Evolutionary conservation across 37 sponge, comb jelly and placozoan genomes (phyloP).

Genomic region (Oopsacas minuta): DNA sequence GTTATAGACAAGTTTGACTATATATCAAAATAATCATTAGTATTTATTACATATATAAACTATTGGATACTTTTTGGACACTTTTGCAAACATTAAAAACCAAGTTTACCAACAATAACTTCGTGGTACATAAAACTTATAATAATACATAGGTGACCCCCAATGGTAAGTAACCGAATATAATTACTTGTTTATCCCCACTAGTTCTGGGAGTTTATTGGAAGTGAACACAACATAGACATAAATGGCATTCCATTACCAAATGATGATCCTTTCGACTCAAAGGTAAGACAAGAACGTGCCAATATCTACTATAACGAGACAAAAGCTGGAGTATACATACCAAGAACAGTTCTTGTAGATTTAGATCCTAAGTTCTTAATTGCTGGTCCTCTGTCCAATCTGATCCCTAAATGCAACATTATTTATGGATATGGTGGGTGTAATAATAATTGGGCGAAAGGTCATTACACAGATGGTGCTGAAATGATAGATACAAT

Average conservation of each 20-base stretch:
- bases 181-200: background rate
- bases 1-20: too few relatives aligned
- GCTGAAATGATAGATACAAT: slow-evolving; percentile 92
- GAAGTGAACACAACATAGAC: slow-evolving; percentile 93
- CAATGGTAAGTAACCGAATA: background rate
- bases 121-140: too few relatives aligned
- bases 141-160: too few relatives aligned
- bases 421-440: slow-evolving; percentile 93
- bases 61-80: too few relatives aligned
- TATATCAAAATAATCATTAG: too few relatives aligned
- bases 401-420: slow-evolving; percentile 93
- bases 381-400: slow-evolving; percentile 89
- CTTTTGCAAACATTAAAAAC: too few relatives aligned
- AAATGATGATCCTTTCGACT: slow-evolving; percentile 73
- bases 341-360: slow-evolving; percentile 60
- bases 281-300: slow-evolving; percentile 88
- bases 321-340: slow-evolving; percentile 56
- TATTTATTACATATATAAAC: too few relatives aligned
- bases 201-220: slow-evolving; percentile 74
- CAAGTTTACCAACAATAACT: too few relatives aligned
- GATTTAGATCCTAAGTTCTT: slow-evolving; percentile 56
- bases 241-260: slow-evolving; percentile 62
- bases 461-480: slow-evolving; percentile 77
- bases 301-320: slow-evolving; percentile 87
- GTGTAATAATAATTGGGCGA: slow-evolving; percentile 94